phyloP scores from a whole-genome alignment of 2,113 vertebrate genomes.

The Hemicordylus capensis region DNA sequence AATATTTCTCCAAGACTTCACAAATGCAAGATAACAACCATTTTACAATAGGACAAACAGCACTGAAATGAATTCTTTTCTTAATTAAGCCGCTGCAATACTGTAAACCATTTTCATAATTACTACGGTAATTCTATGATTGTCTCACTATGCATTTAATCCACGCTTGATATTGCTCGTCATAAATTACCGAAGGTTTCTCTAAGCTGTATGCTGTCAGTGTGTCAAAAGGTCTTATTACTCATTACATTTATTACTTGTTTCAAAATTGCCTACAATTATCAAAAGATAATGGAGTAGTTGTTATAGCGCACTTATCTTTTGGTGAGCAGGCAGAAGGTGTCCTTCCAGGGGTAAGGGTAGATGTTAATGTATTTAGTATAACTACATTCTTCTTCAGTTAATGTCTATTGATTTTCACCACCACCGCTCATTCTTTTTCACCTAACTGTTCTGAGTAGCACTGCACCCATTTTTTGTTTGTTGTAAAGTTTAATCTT shows the following conservation, averaged over 20 bases:
- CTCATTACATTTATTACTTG: constrained; percentile 29
- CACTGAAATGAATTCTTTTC: constrained; percentile 20
- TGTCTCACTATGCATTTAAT: constrained; percentile 35
- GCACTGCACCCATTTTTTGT: background rate
- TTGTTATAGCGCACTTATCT: background rate
- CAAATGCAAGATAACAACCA: background rate
- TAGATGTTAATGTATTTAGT: constrained; percentile 7
- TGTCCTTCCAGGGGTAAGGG: background rate
- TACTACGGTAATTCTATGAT: constrained; percentile 14
- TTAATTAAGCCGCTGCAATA: constrained; percentile 16
- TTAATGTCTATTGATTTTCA: background rate
- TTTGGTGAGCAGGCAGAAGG: background rate
- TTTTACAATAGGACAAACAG: background rate
- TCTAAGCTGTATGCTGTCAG: constrained; percentile 18
- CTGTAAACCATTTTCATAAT: constrained; percentile 24
- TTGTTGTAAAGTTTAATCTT: background rate
- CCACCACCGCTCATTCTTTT: no score
- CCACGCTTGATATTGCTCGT: background rate
- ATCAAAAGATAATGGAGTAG: constrained; percentile 20
- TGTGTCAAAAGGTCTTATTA: constrained; percentile 9
- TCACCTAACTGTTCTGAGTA: background rate
- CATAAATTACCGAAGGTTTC: constrained; percentile 25
- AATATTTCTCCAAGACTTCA: background rate
- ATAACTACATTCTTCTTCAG: background rate
- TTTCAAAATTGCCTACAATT: constrained; percentile 5